Evolutionary conservation across 2,113 vertebrate genomes (phyloP).

Genomic region (Proterorhinus semilunaris): DNA sequence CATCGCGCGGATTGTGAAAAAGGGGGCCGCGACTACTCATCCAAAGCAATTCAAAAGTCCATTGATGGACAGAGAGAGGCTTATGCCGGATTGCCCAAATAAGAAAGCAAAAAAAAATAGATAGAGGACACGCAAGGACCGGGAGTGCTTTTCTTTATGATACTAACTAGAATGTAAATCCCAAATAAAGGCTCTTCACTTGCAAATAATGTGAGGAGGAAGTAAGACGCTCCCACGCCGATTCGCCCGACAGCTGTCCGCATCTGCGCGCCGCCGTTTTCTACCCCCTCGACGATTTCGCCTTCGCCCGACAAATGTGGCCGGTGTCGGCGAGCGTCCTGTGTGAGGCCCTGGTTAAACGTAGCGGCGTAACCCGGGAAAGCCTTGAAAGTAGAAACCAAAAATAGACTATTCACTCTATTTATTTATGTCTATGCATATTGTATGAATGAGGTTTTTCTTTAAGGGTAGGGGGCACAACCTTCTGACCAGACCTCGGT

Average conservation of each 20-base stretch:
- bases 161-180: conserved; percentile 79
- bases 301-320: too few relatives aligned
- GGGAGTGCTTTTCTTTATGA: conserved; percentile 62
- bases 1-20: conserved; percentile 75
- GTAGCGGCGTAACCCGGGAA: too few relatives aligned
- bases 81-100: conserved; percentile 65
- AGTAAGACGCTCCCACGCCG: conserved; percentile 78
- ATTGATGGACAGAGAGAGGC: conserved; percentile 77
- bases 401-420: too few relatives aligned
- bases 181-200: conserved; percentile 73
- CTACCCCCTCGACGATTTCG: too few relatives aligned
- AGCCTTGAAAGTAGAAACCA: too few relatives aligned
- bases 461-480: too few relatives aligned
- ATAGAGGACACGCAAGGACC: conserved; percentile 51
- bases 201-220: conserved; percentile 67
- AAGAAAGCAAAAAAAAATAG: conserved; percentile 51
- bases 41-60: conserved; percentile 73
- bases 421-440: too few relatives aligned
- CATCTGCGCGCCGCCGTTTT: too few relatives aligned
- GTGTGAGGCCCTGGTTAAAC: too few relatives aligned
- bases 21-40: conserved; percentile 49
- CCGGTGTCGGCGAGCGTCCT: too few relatives aligned
- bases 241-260: conserved; percentile 56
- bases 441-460: too few relatives aligned
- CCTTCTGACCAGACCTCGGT: too few relatives aligned